phyloP scores from a whole-genome alignment of 2,888 invertebrate genomes.

The Sesia bembeciformis region DNA sequence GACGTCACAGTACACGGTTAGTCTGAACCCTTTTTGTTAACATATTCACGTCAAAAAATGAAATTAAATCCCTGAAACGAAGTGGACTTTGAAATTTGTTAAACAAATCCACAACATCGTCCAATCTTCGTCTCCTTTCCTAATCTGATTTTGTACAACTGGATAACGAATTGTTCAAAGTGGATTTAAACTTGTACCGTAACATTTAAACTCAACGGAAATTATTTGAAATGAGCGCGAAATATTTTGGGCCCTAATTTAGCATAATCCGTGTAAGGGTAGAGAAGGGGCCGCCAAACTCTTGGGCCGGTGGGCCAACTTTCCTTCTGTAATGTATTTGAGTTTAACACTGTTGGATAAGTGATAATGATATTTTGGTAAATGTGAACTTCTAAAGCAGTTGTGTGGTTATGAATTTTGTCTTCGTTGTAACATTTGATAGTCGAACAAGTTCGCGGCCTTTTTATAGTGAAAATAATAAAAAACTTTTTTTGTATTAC shows the following conservation, averaged over 20 bases:
- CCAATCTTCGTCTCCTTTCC: background rate
- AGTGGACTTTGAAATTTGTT: too few species aligned
- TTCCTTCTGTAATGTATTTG: background rate
- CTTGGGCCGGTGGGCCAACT: background rate
- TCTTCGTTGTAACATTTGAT: too few species aligned
- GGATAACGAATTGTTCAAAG: constrained; percentile 30
- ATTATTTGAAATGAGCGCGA: constrained; percentile 57
- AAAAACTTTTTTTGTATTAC: too few species aligned
- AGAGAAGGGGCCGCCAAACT: background rate
- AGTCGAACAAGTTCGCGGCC: too few species aligned
- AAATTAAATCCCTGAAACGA: too few species aligned
- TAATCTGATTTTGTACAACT: constrained; percentile 1
- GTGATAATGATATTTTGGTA: background rate
- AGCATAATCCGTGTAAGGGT: constrained; percentile 42
- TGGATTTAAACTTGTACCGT: constrained; percentile 45
- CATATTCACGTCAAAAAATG: too few species aligned
- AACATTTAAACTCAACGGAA: constrained; percentile 38
- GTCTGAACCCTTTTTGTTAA: too few species aligned
- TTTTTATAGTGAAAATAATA: too few species aligned
- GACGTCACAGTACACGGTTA: too few species aligned
- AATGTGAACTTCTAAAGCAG: too few species aligned
- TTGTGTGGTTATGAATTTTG: too few species aligned
- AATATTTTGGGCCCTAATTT: constrained; percentile 53
- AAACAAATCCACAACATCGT: background rate
- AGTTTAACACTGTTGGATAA: background rate